Evolutionary conservation across 2,888 invertebrate species (phyloP), one percentile per base, ranked within the genome.

Genomic region (Spicauda simplicius): DNA sequence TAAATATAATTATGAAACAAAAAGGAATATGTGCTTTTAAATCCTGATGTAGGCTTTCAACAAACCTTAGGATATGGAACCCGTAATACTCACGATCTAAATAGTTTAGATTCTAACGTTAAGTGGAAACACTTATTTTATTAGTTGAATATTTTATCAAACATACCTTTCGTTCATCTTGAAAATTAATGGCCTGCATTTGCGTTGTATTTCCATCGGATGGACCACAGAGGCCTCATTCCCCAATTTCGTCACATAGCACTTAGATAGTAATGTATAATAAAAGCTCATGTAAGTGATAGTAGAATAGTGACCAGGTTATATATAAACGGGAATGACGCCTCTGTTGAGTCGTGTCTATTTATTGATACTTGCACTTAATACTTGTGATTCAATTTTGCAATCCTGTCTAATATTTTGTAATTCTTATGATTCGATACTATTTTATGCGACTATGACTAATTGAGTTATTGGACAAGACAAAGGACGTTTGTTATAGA

Each of bases 261-360:
- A 41, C 25, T 30, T 63, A 62, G 62, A 55, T 55, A 63, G 63
- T 63, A 14, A 45, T 63, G 45, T 48, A 48, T 55, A 63, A 18
- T 12, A 48, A 56, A 63, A n/a, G 55, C 63, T 56, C 63, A 64
- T 64, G 16, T 64, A 50, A 64, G 62, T 57, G 48, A 57, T 64
- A 57, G 64, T 57, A 64, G 20, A 63, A 56, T 56, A 19, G 63
- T 55, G 55, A 19, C 63, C 55, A 41, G n/a, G 19, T 33, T 60
- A 45, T 55, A 41, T 16, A 54, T 14, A 60, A 50, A 14, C 33
- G 53, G 61, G 61, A 62, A 54, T 20, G 18, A 14, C 20, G 41
- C 53, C 53, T 60, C 50, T 50, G 60, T 25, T 54, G 16, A 16
- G 11, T 25, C 48, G 48, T n/a, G 48, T 7, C 25, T 4, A 11